These are phyloP conservation scores for Rotaria sp. DNA, from an alignment of 2,888 invertebrate genomes.

Conservation along the genomic window DNA sequence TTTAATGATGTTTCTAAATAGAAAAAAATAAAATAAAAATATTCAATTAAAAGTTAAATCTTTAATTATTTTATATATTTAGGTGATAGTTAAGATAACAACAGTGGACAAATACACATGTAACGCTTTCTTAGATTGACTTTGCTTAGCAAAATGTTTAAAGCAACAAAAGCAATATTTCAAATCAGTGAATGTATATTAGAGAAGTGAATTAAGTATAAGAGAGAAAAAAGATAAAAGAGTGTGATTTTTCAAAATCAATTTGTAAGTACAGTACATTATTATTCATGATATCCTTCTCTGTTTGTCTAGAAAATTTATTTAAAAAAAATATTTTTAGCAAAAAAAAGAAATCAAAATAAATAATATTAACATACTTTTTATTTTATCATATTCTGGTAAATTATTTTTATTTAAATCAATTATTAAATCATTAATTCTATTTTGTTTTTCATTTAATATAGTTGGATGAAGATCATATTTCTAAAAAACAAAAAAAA, in stretches of 20 bases:
- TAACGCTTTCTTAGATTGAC: background rate
- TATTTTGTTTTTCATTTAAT: background rate
- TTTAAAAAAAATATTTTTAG: background rate
- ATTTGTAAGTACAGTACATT: background rate
- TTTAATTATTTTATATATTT: background rate
- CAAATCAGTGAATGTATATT: background rate
- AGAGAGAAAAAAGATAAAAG: background rate
- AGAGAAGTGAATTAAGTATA: background rate
- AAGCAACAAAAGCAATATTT: background rate
- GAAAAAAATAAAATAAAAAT: background rate
- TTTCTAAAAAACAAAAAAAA: background rate
- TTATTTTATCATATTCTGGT: background rate
- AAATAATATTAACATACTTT: background rate
- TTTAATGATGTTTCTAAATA: conserved; percentile 1
- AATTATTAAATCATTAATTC: background rate
- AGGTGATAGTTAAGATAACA: background rate
- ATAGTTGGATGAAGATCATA: background rate
- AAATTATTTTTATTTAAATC: background rate
- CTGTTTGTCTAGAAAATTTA: background rate
- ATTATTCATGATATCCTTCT: background rate
- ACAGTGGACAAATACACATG: background rate
- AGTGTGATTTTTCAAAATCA: background rate
- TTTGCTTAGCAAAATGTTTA: background rate
- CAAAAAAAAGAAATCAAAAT: background rate
- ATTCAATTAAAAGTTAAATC: background rate